Evolutionary conservation across 2,888 invertebrate genomes (phyloP).

Genomic region (Hirudinaria manillensis): DNA sequence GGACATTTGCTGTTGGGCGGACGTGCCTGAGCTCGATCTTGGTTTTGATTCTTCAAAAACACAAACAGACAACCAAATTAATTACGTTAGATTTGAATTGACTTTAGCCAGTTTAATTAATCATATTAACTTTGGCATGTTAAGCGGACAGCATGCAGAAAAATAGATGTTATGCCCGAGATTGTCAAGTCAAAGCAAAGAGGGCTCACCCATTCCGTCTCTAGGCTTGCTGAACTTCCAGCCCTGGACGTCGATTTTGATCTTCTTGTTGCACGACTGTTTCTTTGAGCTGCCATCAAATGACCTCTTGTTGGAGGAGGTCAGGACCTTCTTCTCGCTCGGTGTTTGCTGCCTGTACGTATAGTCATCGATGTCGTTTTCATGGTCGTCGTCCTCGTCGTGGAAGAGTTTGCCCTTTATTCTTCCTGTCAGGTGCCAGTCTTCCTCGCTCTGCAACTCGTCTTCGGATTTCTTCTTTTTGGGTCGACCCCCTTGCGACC

Average conservation of each 20-base stretch:
- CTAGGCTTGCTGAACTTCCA: constrained; percentile 20
- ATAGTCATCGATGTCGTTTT: neutral
- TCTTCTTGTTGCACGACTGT: neutral
- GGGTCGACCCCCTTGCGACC: neutral
- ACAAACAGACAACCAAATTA: neutral
- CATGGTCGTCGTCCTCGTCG: constrained; percentile 9
- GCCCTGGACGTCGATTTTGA: constrained; percentile 22
- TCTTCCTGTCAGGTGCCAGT: constrained; percentile 2
- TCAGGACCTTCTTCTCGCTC: neutral
- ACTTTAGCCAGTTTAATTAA: neutral
- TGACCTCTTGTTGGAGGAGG: constrained; percentile 8
- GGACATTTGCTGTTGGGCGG: neutral
- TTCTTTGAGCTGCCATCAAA: constrained; percentile 4
- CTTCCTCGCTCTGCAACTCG: neutral
- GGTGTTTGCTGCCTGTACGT: neutral
- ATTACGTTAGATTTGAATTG: neutral
- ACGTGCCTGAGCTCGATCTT: neutral
- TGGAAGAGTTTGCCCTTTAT: constrained; percentile 15
- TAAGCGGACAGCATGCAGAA: neutral
- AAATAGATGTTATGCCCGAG: neutral
- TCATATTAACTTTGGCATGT: neutral
- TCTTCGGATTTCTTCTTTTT: constrained; percentile 19
- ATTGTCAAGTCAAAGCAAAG: neutral
- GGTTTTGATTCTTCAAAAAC: neutral
- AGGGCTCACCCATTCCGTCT: neutral